A percentile compares a stretch with the other conserved stretches of the same genome.
Evolutionary conservation across 2,797 vertebrate species (phyloP).

Genomic region (Phoebastria nigripes): DNA sequence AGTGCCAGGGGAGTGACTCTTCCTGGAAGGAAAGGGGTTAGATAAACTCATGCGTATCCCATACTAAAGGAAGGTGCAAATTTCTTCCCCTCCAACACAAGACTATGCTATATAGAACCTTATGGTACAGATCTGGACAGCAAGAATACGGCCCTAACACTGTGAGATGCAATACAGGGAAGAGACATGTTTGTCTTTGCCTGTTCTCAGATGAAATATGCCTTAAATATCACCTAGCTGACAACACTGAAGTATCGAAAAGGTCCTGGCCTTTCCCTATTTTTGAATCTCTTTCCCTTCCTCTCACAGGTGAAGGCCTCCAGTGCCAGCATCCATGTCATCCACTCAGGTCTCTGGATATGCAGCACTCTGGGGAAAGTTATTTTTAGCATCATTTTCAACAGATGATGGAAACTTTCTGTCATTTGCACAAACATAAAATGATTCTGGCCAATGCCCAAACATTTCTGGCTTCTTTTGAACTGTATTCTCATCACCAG

Average conservation of each 20-base stretch:
- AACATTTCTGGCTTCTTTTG: not conserved
- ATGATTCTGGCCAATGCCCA: not conserved
- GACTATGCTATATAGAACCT: not conserved
- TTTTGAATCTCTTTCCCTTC: not conserved
- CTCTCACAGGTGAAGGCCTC: not conserved
- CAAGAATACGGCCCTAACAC: not conserved
- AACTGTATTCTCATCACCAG: not conserved
- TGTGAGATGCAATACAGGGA: not conserved
- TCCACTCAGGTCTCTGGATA: not conserved
- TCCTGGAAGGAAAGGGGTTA: not conserved
- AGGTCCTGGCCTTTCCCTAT: not conserved
- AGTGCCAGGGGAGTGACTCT: not conserved
- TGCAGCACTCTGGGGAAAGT: not conserved
- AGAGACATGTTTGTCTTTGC: not conserved
- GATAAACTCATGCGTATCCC: not conserved
- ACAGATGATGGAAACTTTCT: constrained; percentile 40
- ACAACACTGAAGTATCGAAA: not conserved
- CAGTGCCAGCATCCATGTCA: not conserved
- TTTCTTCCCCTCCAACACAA: not conserved
- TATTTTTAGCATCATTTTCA: constrained; percentile 48
- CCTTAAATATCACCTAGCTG: not conserved
- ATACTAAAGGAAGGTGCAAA: not conserved
- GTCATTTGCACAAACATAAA: not conserved
- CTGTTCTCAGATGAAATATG: not conserved
- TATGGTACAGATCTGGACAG: fast-evolving